Base-by-base conservation (phyloP, 2,888 invertebrate species). In the Brachyptera putata region DNA sequence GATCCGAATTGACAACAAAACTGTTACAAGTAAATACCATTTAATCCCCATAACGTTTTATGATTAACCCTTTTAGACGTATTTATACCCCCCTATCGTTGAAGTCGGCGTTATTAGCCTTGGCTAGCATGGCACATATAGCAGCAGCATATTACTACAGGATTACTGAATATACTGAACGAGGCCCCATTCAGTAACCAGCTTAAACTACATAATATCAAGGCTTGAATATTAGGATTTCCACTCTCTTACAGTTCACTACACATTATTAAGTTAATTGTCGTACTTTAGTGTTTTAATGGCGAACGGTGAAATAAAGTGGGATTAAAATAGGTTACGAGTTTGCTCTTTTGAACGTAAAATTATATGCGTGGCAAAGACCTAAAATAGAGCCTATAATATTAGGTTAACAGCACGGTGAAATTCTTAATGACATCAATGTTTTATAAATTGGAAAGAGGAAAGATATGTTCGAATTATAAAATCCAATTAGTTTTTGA, bases 231-330 rank as follows among this genome's bases (percentile, higher is more conserved):
- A 14, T 37, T 16, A 16, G 39, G 13, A 37, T 50, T 22, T 14
- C 49, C n/a, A 26, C 26, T 50, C 49, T 24, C 49, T 50, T 50
- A 24, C 7, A 24, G 39, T 16, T 37, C 39, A 37, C 53, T 53
- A 53, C 16, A 53, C 53, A 53, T 34, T 53, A 53, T 21, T 53
- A 53, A 53, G 34, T 53, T 53, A 53, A 53, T 53, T 53, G 30
- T 53, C 30, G 53, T 18, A 22, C 30, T 26, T 30, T 16, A 43
- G 30, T 50, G 30, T 16, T n/a, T n/a, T 16, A n/a, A 26, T 14
- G 34, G 26, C 30, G 2, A 36, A 53, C 34, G 53, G 34, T 36
- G 22, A 53, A 36, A 53, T 53, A 53, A 34, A 34, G 22, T 46
- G 53, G 53, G 53, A 53, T 53, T 53, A 53, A 53, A n/a, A 14